These are phyloP conservation scores for Trematomus bernacchii DNA, from an alignment of 2,797 vertebrate species.

Conservation along the genomic window DNA sequence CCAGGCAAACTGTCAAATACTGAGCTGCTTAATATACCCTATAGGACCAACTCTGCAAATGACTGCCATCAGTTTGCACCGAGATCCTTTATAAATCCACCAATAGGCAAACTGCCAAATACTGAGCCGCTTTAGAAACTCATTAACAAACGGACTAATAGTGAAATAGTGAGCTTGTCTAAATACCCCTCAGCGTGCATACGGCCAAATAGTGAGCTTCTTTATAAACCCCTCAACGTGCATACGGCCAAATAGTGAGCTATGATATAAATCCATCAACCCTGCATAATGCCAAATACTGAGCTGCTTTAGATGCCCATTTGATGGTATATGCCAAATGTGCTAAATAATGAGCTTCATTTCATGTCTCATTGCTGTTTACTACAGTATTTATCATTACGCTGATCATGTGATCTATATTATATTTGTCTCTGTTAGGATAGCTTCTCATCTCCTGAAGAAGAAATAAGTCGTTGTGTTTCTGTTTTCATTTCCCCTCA, in stretches of 20 bases:
- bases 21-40: neutral
- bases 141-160: neutral
- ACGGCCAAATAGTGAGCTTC: too few relatives aligned
- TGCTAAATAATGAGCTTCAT: constrained; percentile 1
- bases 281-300: too few relatives aligned
- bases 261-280: too few relatives aligned
- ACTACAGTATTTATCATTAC: too few relatives aligned
- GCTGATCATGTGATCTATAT: neutral
- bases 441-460: neutral
- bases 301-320: neutral
- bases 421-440: too few relatives aligned
- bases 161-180: constrained; percentile 9
- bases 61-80: neutral
- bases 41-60: neutral
- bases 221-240: neutral
- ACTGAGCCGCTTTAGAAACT: neutral
- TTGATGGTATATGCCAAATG: neutral
- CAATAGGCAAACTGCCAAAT: neutral
- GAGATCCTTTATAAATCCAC: neutral
- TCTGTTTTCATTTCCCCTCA: constrained; percentile 6
- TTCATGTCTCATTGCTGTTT: too few relatives aligned
- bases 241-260: too few relatives aligned
- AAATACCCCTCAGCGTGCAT: neutral
- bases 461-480: neutral
- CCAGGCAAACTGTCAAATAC: neutral